These are phyloP conservation scores for Zonotrichia albicollis DNA, from an alignment of 2,797 vertebrate species.

Conservation along the genomic window DNA sequence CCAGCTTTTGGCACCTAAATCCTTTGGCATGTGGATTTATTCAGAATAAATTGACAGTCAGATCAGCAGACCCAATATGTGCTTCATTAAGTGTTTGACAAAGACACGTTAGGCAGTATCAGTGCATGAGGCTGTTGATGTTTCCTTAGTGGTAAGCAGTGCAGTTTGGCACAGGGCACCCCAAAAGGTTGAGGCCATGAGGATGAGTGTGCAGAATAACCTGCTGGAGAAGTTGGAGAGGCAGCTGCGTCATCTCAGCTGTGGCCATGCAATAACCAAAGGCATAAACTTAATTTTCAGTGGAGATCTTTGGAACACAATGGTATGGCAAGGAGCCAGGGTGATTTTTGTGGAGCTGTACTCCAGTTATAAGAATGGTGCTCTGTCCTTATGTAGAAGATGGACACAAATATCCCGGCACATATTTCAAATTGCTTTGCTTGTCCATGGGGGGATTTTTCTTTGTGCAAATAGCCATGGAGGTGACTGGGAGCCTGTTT, in stretches of 20 bases:
- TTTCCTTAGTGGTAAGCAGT: background rate
- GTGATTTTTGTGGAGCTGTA: background rate
- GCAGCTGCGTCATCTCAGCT: background rate
- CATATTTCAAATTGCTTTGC: background rate
- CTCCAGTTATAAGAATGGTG: background rate
- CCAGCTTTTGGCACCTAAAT: conserved; percentile 64
- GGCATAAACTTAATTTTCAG: background rate
- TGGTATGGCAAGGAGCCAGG: background rate
- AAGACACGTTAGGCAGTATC: conserved; percentile 23
- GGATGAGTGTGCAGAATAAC: background rate
- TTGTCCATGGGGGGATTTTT: background rate
- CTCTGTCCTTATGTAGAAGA: background rate
- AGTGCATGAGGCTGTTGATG: background rate
- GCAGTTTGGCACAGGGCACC: background rate
- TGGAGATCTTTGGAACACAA: background rate
- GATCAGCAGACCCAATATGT: conserved; percentile 66
- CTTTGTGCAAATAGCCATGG: background rate
- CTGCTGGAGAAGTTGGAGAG: background rate
- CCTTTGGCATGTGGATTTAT: conserved; percentile 54
- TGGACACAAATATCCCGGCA: background rate
- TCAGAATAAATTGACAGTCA: conserved; percentile 67
- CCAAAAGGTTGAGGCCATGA: background rate
- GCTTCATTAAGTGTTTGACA: conserved; percentile 65
- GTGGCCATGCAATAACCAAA: background rate
- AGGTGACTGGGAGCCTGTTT: background rate